Conservation (phyloP, 2,888 invertebrate genomes). For the Drosophila emarginata region DNA sequence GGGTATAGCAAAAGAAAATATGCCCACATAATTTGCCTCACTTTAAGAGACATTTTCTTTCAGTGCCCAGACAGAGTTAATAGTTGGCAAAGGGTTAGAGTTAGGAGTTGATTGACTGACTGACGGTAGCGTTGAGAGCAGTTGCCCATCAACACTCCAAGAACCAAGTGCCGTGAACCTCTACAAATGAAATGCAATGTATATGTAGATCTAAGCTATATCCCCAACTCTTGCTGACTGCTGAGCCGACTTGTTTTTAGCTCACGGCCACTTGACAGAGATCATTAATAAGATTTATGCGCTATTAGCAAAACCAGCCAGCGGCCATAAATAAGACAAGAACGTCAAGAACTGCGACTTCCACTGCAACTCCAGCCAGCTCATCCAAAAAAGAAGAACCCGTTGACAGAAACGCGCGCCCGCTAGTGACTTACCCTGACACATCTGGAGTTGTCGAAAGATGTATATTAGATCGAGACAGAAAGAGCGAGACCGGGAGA, state of each 20-base stretch:
- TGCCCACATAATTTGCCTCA: conserved; percentile 35
- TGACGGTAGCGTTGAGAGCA: conserved; percentile 71
- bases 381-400: conserved; percentile 6
- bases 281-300: conserved; percentile 81
- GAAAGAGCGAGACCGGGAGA: not conserved
- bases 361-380: conserved; percentile 9
- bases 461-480: not conserved
- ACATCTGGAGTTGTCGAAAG: conserved; percentile 13
- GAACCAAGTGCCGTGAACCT: conserved; percentile 10
- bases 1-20: conserved; percentile 4
- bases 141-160: conserved; percentile 59
- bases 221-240: conserved; percentile 8
- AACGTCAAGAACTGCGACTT: conserved; percentile 29
- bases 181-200: conserved; percentile 10
- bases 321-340: conserved; percentile 72
- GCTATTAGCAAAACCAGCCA: conserved; percentile 78
- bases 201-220: not conserved
- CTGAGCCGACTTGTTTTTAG: conserved; percentile 30
- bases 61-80: conserved; percentile 3
- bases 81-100: conserved; percentile 38
- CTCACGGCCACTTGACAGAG: conserved; percentile 76
- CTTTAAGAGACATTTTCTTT: not conserved
- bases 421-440: conserved; percentile 9
- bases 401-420: conserved; percentile 14
- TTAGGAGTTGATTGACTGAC: conserved; percentile 1